phyloP scores from a whole-genome alignment of 1,140 invertebrate species.

The Aphis gossypii region DNA sequence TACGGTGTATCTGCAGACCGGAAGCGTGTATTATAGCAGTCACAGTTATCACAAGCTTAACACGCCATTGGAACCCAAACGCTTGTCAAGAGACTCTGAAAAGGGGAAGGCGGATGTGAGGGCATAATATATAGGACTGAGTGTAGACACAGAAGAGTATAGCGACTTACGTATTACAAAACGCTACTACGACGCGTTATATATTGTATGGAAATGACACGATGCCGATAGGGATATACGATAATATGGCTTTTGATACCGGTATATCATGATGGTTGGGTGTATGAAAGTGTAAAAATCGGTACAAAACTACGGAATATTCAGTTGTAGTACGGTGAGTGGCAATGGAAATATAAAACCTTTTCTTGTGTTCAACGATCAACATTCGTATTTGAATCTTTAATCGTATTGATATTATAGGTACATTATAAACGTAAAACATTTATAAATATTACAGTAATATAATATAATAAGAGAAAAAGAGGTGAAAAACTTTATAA shows the following conservation, averaged over 20 bases:
- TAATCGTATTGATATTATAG: not conserved
- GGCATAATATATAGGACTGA: not conserved
- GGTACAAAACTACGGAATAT: no score
- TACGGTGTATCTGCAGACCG: not conserved
- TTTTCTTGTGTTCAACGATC: not conserved
- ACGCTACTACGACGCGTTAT: not conserved
- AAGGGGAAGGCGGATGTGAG: not conserved
- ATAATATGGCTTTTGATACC: not conserved
- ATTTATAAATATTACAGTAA: not conserved
- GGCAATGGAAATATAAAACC: not conserved
- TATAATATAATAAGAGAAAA: no score
- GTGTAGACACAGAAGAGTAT: not conserved
- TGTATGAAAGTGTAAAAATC: not conserved
- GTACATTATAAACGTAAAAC: not conserved
- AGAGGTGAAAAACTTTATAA: not conserved
- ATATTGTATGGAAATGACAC: not conserved
- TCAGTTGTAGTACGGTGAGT: not conserved
- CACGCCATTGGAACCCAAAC: not conserved
- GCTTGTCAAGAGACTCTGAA: not conserved
- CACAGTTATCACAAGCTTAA: conserved; percentile 21
- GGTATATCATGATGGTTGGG: not conserved
- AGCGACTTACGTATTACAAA: not conserved
- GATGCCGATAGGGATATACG: not conserved
- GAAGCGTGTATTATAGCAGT: not conserved
- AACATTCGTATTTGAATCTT: not conserved